Percentiles rank a stretch among this genome's conserved stretches.
Evolutionary conservation across 2,113 vertebrate species (phyloP).

Genomic region (Pteruthius melanotis): DNA sequence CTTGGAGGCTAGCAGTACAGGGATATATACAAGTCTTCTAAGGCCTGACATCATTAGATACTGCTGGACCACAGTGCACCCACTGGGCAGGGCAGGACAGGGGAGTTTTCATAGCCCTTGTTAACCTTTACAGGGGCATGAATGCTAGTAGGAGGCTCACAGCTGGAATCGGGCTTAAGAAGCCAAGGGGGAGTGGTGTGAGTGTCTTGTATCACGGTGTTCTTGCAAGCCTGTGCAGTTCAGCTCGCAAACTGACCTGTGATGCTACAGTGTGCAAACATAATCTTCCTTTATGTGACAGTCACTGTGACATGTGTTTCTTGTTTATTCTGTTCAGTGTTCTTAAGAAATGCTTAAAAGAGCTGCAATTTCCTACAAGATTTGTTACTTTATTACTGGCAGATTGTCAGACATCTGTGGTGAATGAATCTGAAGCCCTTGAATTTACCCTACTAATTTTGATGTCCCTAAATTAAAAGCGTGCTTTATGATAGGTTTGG

Average conservation of each 20-base stretch:
- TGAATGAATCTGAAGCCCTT: not conserved
- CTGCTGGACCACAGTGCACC: not conserved
- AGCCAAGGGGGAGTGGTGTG: not conserved
- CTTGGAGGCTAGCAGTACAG: rapidly evolving
- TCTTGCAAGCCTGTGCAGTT: rapidly evolving
- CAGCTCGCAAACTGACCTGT: not conserved
- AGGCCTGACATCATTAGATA: not conserved
- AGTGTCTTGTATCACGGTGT: not conserved
- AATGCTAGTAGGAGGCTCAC: not conserved
- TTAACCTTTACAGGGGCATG: not conserved
- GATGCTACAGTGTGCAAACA: not conserved
- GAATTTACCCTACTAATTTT: not conserved
- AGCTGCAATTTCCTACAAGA: not conserved
- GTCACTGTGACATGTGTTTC: not conserved
- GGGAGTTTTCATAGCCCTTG: not conserved
- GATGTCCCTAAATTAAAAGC: not conserved
- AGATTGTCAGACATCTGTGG: not conserved
- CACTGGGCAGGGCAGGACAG: rapidly evolving
- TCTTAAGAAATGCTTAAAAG: not conserved
- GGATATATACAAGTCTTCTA: not conserved
- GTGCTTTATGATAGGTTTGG: not conserved
- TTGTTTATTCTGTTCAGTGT: not conserved
- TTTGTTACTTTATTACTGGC: not conserved
- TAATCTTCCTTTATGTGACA: not conserved
- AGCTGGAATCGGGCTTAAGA: not conserved